These are phyloP conservation scores for Thaumatotibia leucotreta DNA, from an alignment of 1,140 invertebrate species.

Conservation along the genomic window DNA sequence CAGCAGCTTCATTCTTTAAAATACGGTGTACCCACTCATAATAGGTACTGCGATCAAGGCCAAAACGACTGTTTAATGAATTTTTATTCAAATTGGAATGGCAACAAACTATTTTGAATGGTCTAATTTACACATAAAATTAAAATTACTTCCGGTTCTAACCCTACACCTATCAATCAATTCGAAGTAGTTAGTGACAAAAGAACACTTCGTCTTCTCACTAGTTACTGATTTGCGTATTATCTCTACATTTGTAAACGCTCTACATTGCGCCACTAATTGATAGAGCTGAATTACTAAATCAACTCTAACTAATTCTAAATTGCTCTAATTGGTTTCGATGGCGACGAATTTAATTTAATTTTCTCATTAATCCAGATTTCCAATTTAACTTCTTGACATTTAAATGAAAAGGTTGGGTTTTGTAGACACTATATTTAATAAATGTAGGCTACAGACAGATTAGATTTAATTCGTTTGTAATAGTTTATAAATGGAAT, in stretches of 20 bases:
- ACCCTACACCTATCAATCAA: too few species aligned
- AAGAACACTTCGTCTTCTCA: background rate
- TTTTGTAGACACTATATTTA: background rate
- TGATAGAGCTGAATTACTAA: background rate
- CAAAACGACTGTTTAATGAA: too few species aligned
- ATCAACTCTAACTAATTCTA: slow-evolving; percentile 1
- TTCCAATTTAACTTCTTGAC: background rate
- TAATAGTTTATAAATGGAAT: too few species aligned
- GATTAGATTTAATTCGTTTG: too few species aligned
- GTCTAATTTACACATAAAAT: too few species aligned
- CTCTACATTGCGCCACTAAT: background rate
- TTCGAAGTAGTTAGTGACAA: too few species aligned
- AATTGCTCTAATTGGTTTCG: background rate
- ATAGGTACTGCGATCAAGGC: too few species aligned
- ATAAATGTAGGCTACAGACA: background rate
- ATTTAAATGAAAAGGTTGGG: background rate
- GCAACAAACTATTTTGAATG: too few species aligned
- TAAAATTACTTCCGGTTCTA: too few species aligned
- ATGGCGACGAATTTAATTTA: background rate
- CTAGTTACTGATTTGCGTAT: background rate
- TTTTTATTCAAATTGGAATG: too few species aligned
- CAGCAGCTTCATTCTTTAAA: too few species aligned
- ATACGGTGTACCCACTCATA: too few species aligned
- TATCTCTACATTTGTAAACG: background rate
- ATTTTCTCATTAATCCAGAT: slow-evolving; percentile 4